phyloP scores from a whole-genome alignment of 64 coral and sea anemone genomes.

The Anthopleura sola region DNA sequence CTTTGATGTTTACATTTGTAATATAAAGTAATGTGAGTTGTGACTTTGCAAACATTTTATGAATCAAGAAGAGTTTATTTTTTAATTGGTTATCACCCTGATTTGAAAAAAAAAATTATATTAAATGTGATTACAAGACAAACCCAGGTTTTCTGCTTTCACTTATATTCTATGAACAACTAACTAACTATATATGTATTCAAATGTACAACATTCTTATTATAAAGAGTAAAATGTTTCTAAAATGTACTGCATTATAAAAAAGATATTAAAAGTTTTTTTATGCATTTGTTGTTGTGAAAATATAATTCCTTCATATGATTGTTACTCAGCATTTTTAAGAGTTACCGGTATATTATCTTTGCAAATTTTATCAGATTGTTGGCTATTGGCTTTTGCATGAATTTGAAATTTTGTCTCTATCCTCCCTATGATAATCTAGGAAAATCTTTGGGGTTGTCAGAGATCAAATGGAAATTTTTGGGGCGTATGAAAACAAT shows the following conservation, averaged over 20 bases:
- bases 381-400: no score
- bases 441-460: no score
- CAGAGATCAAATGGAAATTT: no score
- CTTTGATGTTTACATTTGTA: background rate
- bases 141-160: background rate
- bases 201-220: background rate
- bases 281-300: background rate
- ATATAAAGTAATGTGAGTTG: background rate
- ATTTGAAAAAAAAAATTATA: background rate
- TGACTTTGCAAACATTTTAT: background rate
- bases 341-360: no score
- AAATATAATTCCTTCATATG: background rate
- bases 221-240: background rate
- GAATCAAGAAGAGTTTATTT: constrained; percentile 1
- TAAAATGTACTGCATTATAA: background rate
- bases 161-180: background rate
- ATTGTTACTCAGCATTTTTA: no score
- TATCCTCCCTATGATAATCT: no score
- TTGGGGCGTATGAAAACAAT: no score
- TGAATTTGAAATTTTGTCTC: no score
- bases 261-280: background rate
- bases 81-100: background rate
- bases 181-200: background rate
- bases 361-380: no score
- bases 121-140: background rate